These are phyloP conservation scores for Carapus acus DNA, from an alignment of 2,797 vertebrate genomes.

Conservation along the genomic window DNA sequence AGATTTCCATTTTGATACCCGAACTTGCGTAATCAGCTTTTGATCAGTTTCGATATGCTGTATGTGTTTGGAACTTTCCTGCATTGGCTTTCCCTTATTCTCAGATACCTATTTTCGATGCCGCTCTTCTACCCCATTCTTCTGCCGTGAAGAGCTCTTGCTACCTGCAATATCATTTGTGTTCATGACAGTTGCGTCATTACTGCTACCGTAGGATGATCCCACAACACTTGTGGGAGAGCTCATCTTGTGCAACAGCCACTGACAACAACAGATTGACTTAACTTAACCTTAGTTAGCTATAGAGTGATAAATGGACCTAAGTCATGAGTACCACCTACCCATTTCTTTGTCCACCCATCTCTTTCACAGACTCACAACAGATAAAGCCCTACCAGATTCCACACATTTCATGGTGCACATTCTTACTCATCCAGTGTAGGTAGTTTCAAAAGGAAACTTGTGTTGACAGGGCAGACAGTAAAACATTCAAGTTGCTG, in stretches of 20 bases:
- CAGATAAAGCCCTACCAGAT: slow-evolving; percentile 13
- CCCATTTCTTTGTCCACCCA: neutral
- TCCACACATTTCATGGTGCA: slow-evolving; percentile 28
- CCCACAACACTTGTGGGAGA: neutral
- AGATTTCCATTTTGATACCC: slow-evolving; percentile 48
- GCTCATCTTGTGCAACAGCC: slow-evolving; percentile 15
- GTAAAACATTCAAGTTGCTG: too few species aligned
- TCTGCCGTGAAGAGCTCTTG: neutral
- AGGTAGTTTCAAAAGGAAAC: slow-evolving; percentile 21
- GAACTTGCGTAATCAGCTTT: slow-evolving; percentile 23
- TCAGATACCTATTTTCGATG: slow-evolving; percentile 19
- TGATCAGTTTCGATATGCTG: slow-evolving; percentile 14
- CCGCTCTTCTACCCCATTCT: neutral
- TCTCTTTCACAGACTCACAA: neutral
- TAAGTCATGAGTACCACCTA: slow-evolving; percentile 1
- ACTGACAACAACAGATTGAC: slow-evolving; percentile 13
- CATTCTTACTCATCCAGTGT: slow-evolving; percentile 17
- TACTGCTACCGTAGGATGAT: slow-evolving; percentile 13
- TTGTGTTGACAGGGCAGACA: slow-evolving; percentile 25
- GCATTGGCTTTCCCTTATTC: slow-evolving; percentile 9
- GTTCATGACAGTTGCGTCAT: slow-evolving; percentile 40
- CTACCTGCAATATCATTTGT: slow-evolving; percentile 18
- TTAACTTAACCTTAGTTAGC: slow-evolving; percentile 33
- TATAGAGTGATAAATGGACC: slow-evolving; percentile 10
- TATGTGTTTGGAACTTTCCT: neutral